Evolutionary conservation across 2,888 invertebrate genomes (phyloP).

Genomic region (Philopedon plagiatum): DNA sequence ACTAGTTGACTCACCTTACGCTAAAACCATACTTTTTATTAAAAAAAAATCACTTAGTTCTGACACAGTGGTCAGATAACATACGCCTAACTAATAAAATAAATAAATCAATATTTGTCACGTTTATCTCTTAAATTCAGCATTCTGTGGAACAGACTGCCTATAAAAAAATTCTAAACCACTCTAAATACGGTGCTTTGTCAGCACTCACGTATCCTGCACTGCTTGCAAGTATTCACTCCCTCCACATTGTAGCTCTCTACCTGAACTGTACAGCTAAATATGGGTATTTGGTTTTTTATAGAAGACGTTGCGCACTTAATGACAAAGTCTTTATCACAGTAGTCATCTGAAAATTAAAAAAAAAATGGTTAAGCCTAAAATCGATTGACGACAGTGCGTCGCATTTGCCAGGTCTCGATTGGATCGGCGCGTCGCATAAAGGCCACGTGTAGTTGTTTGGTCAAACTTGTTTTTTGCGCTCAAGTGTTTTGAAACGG

Average conservation of each 20-base stretch:
- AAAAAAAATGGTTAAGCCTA: not conserved
- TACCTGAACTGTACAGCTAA: conserved; percentile 70
- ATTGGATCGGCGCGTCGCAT: too few species aligned
- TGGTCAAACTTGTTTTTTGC: too few species aligned
- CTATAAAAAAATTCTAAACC: conserved; percentile 4
- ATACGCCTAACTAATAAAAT: not conserved
- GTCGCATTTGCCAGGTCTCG: too few species aligned
- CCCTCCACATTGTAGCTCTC: conserved; percentile 69
- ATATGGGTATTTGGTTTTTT: conserved; percentile 67
- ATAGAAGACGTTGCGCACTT: conserved; percentile 68
- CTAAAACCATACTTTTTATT: too few species aligned
- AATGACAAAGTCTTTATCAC: conserved; percentile 70
- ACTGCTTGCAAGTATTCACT: conserved; percentile 60
- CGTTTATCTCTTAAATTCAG: not conserved
- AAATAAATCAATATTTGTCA: not conserved
- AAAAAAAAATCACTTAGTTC: not conserved
- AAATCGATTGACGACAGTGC: not conserved
- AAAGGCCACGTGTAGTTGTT: too few species aligned
- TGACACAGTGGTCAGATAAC: not conserved
- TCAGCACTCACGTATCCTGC: conserved; percentile 51
- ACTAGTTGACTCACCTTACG: too few species aligned
- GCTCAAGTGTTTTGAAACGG: too few species aligned
- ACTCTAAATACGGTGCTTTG: not conserved
- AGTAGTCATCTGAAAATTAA: conserved; percentile 66
- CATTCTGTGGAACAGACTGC: not conserved